Base-by-base conservation (phyloP, 2,888 invertebrate species). In the Hemithea aestivaria region DNA sequence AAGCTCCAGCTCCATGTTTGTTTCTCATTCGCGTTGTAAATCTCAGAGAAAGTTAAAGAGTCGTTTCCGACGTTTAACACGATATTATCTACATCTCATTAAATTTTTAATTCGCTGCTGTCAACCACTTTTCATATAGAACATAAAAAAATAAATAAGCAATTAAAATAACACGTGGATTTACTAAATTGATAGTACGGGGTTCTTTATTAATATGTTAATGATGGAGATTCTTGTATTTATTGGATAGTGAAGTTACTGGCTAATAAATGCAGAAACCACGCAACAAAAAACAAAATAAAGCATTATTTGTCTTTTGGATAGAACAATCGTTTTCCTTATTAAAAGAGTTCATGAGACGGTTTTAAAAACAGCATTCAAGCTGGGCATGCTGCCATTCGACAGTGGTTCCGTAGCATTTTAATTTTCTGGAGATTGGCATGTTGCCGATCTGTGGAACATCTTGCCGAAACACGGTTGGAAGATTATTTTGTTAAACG, bases 51-150 rank as follows among this genome's bases (percentile, higher is more conserved):
- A 43, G 39, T 32, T 26, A 32, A 29, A 33, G 20, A 26, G 32
- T 31, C 29, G 26, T 29, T 39, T 38, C 35, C 43, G 43, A 32
- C 35, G 11, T 27, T 4, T 8, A 31, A 32, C 27, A 41, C 29
- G 32, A 36, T 41, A 33, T 33, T 29, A 26, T 27, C 27, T 32
- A 23, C 29, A 28, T 39, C 31, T 16, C 9, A 38, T 43, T 35
- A 43, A 39, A 24, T 32, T 25, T 24, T 29, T 35, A 32, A 43
- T 43, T 32, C 29, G 43, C 11, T 28, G 16, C 38, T 31, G 35
- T 35, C 31, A 20, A 29, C 7, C 20, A 25, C 20, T 27, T 16
- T 32, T 22, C 26, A 32, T 30, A 6, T 9, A 12, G 10, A 25
- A 20, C 27, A 7, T 31, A 27, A 30, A 24, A 28, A 31, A 25